phyloP scores from a whole-genome alignment of 2,113 vertebrate genomes.

The Zapus hudsonius region DNA sequence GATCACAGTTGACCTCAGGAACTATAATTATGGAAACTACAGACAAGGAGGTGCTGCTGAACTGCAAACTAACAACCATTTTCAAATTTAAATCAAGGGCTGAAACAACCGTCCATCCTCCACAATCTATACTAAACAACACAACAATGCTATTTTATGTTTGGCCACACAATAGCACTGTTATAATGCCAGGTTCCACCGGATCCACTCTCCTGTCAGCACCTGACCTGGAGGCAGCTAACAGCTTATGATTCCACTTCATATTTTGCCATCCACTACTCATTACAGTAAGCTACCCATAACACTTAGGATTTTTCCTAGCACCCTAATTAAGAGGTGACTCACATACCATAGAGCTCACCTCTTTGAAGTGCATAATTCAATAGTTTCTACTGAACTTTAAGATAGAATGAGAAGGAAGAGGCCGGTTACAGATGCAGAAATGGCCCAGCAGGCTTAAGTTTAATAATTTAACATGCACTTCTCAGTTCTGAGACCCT shows the following conservation, averaged over 20 bases:
- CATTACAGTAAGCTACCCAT: conserved; percentile 22
- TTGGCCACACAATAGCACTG: not conserved
- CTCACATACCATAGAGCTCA: not conserved
- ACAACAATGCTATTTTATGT: conserved; percentile 9
- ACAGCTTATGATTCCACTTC: conserved; percentile 2
- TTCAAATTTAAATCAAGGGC: conserved; percentile 20
- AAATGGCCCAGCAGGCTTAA: not conserved
- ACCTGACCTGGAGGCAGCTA: not conserved
- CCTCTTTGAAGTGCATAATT: not conserved
- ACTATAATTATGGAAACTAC: not conserved
- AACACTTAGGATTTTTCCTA: not conserved
- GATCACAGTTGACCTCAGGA: not conserved
- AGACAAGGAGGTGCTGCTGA: not conserved
- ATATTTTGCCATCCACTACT: conserved; percentile 45
- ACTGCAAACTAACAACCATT: conserved; percentile 7
- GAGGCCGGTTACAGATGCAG: not conserved
- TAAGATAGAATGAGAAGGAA: not conserved
- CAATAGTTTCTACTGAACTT: conserved; percentile 15
- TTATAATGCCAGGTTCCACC: not conserved
- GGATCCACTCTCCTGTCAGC: not conserved
- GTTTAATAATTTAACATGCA: conserved; percentile 21
- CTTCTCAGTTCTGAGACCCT: conserved; percentile 16
- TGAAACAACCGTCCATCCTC: not conserved
- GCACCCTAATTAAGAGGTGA: conserved; percentile 35
- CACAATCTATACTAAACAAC: conserved; percentile 15